Evolutionary conservation across 2,888 invertebrate genomes (phyloP), one percentile per base, ranked within the genome.

Genomic region (Polydrusus pterygomalis): DNA sequence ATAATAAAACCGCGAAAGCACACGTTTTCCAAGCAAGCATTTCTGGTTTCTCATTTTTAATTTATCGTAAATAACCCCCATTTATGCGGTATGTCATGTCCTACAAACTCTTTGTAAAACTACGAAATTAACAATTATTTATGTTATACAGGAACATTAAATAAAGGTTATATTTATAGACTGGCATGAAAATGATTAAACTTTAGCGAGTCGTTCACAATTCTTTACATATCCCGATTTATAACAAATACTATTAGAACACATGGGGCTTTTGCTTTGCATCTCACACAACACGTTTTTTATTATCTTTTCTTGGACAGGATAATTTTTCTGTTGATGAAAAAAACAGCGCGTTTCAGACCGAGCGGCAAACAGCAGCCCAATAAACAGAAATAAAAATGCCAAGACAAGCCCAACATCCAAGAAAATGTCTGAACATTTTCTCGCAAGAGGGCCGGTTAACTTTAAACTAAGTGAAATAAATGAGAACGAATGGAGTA

Each of bases 381-480:
- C 47, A 47, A 70, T 70, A 60, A 60, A 70, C 60, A 13, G n/a
- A 43, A 70, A 30, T 45, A 49, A 60, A 70, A 70, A 30, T 17
- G 70, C 40, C 45, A 38, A 60, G 34, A 54, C 60, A 60, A 45
- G 49, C 60, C 47, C 34, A 60, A 47, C 60, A 70, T 25, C 25
- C n/a, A 7, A 62, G 70, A 45, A 70, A 70, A 70, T 34, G 58
- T 34, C 45, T 6, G 47, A 43, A 60, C 60, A 70, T 70, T 60
- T 70, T 47, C 70, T 47, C 72, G 65, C 54, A n/a, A n/a, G 54
- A 65, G 72, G 54, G 30, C 60, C 40, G 40, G 68, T 60, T 79
- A 79, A 79, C 77, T 77, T 70, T 34, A 73, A 79, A 67, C 73
- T 80, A 81, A 83, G 79, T 80, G 77, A 74, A 82, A 81, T 77